Evolutionary conservation across 2,888 invertebrate species (phyloP).

Genomic region (Anoncus sp.): DNA sequence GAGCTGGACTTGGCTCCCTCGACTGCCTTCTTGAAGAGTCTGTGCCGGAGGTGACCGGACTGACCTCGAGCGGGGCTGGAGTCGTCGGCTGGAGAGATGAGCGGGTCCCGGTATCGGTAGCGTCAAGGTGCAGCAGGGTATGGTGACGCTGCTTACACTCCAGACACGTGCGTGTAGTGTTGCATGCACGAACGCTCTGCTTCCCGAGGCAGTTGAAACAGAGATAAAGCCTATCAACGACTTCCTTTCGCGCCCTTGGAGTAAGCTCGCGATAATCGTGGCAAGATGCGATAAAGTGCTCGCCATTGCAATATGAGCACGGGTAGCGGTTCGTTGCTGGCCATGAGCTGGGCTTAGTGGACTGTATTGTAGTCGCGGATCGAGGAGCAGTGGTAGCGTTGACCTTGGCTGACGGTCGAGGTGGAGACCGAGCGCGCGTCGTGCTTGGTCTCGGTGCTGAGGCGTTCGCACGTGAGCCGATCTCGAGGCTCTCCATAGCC

Average conservation of each 20-base stretch:
- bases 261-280: neutral
- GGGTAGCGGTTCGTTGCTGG: neutral
- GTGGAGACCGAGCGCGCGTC: neutral
- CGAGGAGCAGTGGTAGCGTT: neutral
- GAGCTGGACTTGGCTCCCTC: too few relatives aligned
- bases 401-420: neutral
- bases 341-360: neutral
- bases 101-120: too few relatives aligned
- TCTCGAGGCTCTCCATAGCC: conserved; percentile 19
- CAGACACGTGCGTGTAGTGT: neutral
- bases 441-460: too few relatives aligned
- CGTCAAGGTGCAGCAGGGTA: neutral
- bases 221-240: neutral
- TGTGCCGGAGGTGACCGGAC: too few relatives aligned
- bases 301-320: conserved; percentile 11
- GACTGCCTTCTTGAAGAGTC: too few relatives aligned
- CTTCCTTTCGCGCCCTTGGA: neutral
- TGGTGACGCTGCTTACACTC: conserved; percentile 2
- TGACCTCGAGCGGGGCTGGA: too few relatives aligned
- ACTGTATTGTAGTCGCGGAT: neutral
- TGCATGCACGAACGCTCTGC: neutral
- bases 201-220: conserved; percentile 7
- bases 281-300: conserved; percentile 21
- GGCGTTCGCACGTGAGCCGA: too few relatives aligned
- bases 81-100: too few relatives aligned